These are phyloP conservation scores for Brachyptera risi DNA, from an alignment of 2,888 invertebrate species.

Conservation along the genomic window DNA sequence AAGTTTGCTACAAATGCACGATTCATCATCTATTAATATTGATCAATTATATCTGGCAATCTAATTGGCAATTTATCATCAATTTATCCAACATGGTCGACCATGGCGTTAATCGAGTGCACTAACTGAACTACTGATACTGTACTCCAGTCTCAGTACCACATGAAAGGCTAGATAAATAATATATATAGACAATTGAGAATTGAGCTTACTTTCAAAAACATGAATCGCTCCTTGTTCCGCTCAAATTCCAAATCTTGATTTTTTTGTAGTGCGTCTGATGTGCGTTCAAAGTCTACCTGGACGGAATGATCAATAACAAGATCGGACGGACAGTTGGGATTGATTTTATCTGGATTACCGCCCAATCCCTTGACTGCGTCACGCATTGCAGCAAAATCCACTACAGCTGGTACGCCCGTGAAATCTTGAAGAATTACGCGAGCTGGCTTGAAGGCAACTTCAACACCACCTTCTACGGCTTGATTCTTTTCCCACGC, in stretches of 20 bases:
- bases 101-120: too few relatives aligned
- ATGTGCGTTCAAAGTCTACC: slow-evolving; percentile 80
- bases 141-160: too few relatives aligned
- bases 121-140: too few relatives aligned
- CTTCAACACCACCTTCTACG: slow-evolving; percentile 71
- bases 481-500: slow-evolving; percentile 79
- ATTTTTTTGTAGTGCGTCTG: slow-evolving; percentile 85
- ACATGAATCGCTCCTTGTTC: slow-evolving; percentile 92
- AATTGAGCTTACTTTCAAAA: slow-evolving; percentile 88
- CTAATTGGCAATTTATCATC: too few relatives aligned
- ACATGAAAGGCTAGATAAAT: too few relatives aligned
- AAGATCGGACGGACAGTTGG: slow-evolving; percentile 93
- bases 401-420: slow-evolving; percentile 97
- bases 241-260: slow-evolving; percentile 93
- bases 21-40: too few relatives aligned
- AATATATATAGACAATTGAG: too few relatives aligned
- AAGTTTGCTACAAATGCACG: too few relatives aligned
- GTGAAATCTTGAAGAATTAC: slow-evolving; percentile 93
- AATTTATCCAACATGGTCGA: too few relatives aligned
- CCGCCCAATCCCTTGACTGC: slow-evolving; percentile 84
- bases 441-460: slow-evolving; percentile 93
- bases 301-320: slow-evolving; percentile 99
- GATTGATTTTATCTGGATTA: slow-evolving; percentile 90
- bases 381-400: slow-evolving; percentile 98
- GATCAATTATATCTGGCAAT: too few relatives aligned